Evolutionary conservation across 2,113 vertebrate species (phyloP), one percentile per base, ranked within the genome.

Genomic region (Sinocyclocheilus maitianheensis): DNA sequence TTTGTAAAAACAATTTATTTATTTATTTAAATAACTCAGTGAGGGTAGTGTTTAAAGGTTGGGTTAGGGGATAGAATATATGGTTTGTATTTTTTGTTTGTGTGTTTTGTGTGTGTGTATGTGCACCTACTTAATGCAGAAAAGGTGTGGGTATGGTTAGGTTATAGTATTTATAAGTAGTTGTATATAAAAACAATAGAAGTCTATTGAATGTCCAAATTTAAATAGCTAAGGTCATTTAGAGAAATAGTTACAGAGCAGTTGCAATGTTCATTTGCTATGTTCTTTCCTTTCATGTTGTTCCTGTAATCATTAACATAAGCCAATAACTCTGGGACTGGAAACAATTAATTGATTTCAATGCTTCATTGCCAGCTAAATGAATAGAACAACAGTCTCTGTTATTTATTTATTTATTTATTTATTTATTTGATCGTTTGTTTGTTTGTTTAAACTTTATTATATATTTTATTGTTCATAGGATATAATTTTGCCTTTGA

Each of bases 301-400:
- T 93, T 90, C 86, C 81, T 89, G 85, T 91, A 93, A 92, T 92
- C 91, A 85, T 72, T 81, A 78, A 86, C 86, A 92, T 89, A 90
- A 89, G 71, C 72, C 77, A 85, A 53, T 53, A 77, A 77, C 30
- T 18, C 43, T 81, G 88, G 86, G 91, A 91, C 88, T 91, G 92
- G 91, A 91, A 94, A 84, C 89, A 81, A 92, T 93, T 91, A 91
- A 93, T 91, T 90, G 46, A 93, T 91, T 92, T 89, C 24, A 90
- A 92, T 89, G 92, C 26, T 91, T 91, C 89, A 94, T 93, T 95
- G 92, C 77, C 83, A 90, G 81, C 84, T 81, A 84, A 84, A 86
- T 93, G 86, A 93, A 94, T 90, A 89, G 72, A 88, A 92, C 92
- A 90, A 90, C 87, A 91, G 8, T 24, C 88, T n/a, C 88, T 88